Evolutionary conservation across 2,797 vertebrate species (phyloP), one percentile per base, ranked within the genome.

Genomic region (Intellagama lesueurii): DNA sequence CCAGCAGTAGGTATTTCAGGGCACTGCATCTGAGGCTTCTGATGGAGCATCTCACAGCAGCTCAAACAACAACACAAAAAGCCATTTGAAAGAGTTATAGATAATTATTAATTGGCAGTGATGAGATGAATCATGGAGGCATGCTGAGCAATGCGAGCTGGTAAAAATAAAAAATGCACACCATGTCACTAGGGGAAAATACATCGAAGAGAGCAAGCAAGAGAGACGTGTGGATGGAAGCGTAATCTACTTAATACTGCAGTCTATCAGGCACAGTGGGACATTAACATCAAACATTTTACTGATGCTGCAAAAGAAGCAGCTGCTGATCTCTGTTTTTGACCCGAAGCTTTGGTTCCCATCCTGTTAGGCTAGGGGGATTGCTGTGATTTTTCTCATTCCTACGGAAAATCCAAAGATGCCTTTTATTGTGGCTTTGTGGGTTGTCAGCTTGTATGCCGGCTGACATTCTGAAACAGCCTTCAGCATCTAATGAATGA

Each of bases 51-150:
- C 76, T 80, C 77, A 66, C 19, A 11, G 11, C 49, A 52, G 49
- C n/a, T n/a, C n/a, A 56, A 56, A 35, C 44, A 72, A 30, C 7
- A 17, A 89, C 7, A 7, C 35, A 30, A 69, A 40, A 1, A 68
- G 16, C 44, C 60, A 81, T 89, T 81, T 75, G 77, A 77, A 85
- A 64, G 24, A 87, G 11, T 28, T 82, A 78, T 47, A 80, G 79
- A 32, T 73, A 26, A 8, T n/a, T 83, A 90, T 90, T 93, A 89
- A 78, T 85, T 24, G 86, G 69, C 81, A 80, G 32, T 22, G 84
- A 30, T 30, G 66, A 68, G 85, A 89, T 81, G 88, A 92, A 92
- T 81, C 80, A 19, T 32, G 11, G 49, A 91, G 88, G 87, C 81
- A 81, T 78, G 76, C 28, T 87, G 88, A 90, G 52, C 0, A 56